phyloP scores from a whole-genome alignment of 2,888 invertebrate genomes.

The Campoplex capitator region DNA sequence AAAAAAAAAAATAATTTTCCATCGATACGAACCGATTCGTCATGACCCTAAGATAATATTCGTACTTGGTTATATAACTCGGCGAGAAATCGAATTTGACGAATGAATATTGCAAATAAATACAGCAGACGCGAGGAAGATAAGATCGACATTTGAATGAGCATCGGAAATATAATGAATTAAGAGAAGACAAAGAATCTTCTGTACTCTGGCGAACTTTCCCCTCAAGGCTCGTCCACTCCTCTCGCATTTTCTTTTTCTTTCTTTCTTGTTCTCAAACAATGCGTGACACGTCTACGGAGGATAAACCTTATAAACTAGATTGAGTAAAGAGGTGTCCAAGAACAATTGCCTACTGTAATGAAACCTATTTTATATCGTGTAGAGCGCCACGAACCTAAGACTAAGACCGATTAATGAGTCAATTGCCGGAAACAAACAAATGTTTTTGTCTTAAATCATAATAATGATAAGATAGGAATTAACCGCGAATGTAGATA shows the following conservation, averaged over 20 bases:
- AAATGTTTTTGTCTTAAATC: conserved; percentile 56
- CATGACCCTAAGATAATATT: conserved; percentile 2
- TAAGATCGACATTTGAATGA: conserved; percentile 30
- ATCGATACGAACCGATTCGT: neutral
- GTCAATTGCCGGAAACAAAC: conserved; percentile 75
- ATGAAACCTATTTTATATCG: conserved; percentile 76
- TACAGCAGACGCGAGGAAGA: conserved; percentile 13
- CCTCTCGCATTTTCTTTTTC: conserved; percentile 9
- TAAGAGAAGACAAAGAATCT: conserved; percentile 21
- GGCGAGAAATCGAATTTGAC: neutral
- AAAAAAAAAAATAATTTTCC: conserved; percentile 1
- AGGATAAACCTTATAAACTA: conserved; percentile 60
- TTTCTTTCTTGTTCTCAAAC: conserved; percentile 18
- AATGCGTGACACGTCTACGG: conserved; percentile 52
- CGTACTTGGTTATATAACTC: conserved; percentile 3
- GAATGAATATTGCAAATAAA: neutral
- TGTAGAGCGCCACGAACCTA: conserved; percentile 78
- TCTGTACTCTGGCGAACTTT: conserved; percentile 12
- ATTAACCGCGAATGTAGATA: conserved; percentile 9
- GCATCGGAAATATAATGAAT: conserved; percentile 26
- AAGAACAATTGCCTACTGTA: conserved; percentile 73
- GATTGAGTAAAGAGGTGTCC: conserved; percentile 47
- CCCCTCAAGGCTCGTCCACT: conserved; percentile 20
- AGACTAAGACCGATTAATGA: conserved; percentile 73
- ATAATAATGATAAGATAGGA: neutral